phyloP scores from a whole-genome alignment of 1,140 invertebrate genomes.

The Calosoma granatense region DNA sequence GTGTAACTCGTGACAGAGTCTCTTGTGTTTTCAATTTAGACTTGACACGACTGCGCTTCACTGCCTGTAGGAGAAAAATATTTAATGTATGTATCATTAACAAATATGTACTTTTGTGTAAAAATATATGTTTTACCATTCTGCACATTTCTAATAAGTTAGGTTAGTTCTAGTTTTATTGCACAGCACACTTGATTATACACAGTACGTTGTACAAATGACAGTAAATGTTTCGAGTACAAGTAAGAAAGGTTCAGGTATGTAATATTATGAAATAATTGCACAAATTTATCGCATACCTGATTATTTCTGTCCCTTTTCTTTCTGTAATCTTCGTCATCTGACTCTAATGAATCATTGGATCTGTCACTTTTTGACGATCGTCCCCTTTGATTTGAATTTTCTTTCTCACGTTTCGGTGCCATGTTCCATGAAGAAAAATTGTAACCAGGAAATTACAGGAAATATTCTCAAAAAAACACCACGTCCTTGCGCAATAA shows the following conservation, averaged over 20 bases:
- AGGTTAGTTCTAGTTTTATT: conserved; percentile 12
- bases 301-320: conserved; percentile 77
- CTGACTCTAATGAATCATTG: conserved; percentile 32
- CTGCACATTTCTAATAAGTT: conserved; percentile 14
- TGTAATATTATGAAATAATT: background rate
- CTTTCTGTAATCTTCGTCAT: conserved; percentile 69
- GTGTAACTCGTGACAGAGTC: conserved; percentile 65
- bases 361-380: conserved; percentile 2
- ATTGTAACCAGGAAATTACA: background rate
- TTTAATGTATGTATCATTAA: conserved; percentile 3
- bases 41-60: conserved; percentile 80
- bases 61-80: conserved; percentile 51
- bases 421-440: conserved; percentile 27
- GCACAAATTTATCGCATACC: conserved; percentile 33
- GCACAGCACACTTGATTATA: conserved; percentile 1
- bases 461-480: background rate
- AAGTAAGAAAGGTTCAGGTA: too few species aligned
- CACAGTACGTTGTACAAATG: too few species aligned
- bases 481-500: background rate
- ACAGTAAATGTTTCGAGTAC: too few species aligned
- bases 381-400: conserved; percentile 7
- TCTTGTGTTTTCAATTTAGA: conserved; percentile 73
- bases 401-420: conserved; percentile 24
- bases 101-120: background rate
- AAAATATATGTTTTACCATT: background rate